phyloP scores from a whole-genome alignment of 2,797 vertebrate genomes.

The Sphenodon punctatus region DNA sequence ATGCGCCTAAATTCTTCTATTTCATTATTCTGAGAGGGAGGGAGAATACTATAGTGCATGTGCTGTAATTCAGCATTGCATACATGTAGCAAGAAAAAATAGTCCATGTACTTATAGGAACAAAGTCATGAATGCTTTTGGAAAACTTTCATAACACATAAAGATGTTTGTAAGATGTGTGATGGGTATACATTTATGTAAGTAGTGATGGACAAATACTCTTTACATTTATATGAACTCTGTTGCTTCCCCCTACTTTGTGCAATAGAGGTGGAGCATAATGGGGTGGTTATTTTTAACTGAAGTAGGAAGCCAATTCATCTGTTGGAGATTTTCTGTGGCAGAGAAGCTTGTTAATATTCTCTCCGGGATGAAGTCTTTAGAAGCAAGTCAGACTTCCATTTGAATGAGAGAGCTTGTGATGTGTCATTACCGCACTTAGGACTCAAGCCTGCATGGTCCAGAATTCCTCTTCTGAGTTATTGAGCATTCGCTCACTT shows the following conservation, averaged over 20 bases:
- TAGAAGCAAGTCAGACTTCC: neutral
- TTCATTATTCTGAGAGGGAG: no score
- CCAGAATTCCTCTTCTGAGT: neutral
- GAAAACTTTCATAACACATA: neutral
- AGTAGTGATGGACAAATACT: neutral
- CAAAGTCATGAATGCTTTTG: neutral
- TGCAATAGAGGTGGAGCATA: slow-evolving; percentile 14
- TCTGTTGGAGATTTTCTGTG: neutral
- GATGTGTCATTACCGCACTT: neutral
- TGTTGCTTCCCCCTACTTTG: neutral
- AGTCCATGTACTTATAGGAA: no score
- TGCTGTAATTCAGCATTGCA: neutral
- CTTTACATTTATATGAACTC: neutral
- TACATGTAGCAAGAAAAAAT: neutral
- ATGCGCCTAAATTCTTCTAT: no score
- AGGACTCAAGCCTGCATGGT: neutral
- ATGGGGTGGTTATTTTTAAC: neutral
- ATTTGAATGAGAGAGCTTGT: neutral
- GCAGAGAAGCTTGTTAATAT: neutral
- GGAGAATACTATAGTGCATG: no score
- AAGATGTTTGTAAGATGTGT: neutral
- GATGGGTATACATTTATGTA: neutral
- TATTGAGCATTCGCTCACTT: no score
- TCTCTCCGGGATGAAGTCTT: neutral
- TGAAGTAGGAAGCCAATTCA: neutral